phyloP scores from a whole-genome alignment of 2,113 vertebrate genomes.

The Myotis yumanensis region DNA sequence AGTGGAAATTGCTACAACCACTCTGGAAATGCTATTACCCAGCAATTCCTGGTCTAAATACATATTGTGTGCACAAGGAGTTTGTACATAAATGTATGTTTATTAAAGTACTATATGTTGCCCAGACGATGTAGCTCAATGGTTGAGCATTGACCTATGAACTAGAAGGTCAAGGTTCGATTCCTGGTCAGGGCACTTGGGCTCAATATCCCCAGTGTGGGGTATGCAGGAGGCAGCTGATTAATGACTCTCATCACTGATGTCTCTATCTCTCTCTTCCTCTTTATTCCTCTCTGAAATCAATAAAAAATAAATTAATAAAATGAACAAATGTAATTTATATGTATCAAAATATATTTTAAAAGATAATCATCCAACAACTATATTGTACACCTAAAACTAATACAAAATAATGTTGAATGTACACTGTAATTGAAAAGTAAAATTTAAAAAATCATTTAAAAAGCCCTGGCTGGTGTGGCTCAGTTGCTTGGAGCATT shows the following conservation, averaged over 20 bases:
- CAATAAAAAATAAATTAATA: too few relatives aligned
- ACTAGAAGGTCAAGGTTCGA: too few relatives aligned
- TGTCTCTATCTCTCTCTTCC: too few relatives aligned
- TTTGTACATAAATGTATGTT: background rate
- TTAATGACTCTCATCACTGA: too few relatives aligned
- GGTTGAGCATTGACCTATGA: too few relatives aligned
- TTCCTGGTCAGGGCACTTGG: too few relatives aligned
- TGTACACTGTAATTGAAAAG: background rate
- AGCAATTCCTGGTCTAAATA: background rate
- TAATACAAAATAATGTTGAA: background rate
- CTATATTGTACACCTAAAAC: background rate
- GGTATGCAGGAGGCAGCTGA: too few relatives aligned
- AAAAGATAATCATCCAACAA: background rate
- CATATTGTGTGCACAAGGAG: background rate
- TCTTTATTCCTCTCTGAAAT: too few relatives aligned
- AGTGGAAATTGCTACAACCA: background rate
- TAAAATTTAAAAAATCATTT: background rate
- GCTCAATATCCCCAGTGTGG: too few relatives aligned
- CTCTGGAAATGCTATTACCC: background rate
- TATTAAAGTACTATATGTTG: background rate
- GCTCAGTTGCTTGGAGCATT: background rate
- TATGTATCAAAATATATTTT: background rate
- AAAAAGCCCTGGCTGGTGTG: background rate
- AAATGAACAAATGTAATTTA: constrained; percentile 6
- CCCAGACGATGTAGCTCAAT: too few relatives aligned